These are phyloP conservation scores for Staurois parvus DNA, from an alignment of 2,797 vertebrate genomes.

Conservation along the genomic window DNA sequence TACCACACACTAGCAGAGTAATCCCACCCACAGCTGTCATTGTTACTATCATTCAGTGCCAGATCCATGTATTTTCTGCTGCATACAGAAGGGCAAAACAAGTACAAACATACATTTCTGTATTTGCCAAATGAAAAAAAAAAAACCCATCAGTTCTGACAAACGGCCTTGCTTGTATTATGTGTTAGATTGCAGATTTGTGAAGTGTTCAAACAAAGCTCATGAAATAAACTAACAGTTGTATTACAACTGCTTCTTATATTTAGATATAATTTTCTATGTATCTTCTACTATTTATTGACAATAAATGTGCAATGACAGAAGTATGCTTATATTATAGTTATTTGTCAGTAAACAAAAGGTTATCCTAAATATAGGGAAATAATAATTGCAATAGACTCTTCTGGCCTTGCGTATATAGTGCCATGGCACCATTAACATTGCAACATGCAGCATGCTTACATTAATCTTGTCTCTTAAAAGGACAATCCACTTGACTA, in stretches of 20 bases:
- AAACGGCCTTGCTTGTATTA: background rate
- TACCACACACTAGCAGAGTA: background rate
- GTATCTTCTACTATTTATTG: background rate
- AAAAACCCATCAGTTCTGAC: background rate
- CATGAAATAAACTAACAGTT: background rate
- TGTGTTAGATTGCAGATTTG: background rate
- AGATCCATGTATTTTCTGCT: background rate
- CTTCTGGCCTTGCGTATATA: too few species aligned
- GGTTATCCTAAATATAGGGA: background rate
- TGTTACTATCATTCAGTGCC: background rate
- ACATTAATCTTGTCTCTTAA: too few species aligned
- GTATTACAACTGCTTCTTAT: background rate
- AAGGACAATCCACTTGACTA: too few species aligned
- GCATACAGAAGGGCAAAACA: background rate
- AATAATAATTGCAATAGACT: background rate
- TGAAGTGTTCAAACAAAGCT: background rate
- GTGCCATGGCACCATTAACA: too few species aligned
- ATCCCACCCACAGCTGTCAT: slow-evolving; percentile 24
- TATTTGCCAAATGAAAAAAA: background rate
- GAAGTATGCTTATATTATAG: background rate
- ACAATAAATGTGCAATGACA: background rate
- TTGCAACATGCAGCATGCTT: too few species aligned
- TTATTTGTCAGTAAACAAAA: too few species aligned
- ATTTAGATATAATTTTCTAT: background rate
- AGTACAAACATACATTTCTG: background rate